A percentile compares a stretch with the other conserved stretches of the same genome.
Conservation (phyloP, 1,140 invertebrate species). For the Drosophila elegans region DNA sequence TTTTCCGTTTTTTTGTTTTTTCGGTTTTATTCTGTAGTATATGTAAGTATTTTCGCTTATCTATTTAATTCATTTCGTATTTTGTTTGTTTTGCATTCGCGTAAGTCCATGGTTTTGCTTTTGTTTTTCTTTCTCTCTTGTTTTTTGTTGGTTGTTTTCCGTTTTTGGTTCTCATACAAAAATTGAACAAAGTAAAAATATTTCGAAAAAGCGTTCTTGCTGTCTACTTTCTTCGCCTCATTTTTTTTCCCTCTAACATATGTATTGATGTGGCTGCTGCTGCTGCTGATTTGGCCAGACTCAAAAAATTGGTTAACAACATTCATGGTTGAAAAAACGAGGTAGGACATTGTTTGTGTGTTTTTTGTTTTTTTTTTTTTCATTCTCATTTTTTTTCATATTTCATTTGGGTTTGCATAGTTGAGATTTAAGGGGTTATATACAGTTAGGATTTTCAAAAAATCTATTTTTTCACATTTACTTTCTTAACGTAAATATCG, state of each 20-base stretch:
- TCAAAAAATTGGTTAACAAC: conserved; percentile 48
- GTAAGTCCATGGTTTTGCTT: conserved; percentile 71
- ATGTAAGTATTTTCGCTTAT: conserved; percentile 56
- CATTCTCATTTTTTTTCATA: conserved; percentile 5
- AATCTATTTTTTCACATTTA: too few relatives aligned
- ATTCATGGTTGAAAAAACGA: conserved; percentile 71
- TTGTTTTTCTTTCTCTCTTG: conserved; percentile 27
- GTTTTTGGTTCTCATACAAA: conserved; percentile 72
- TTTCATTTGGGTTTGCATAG: conserved; percentile 1
- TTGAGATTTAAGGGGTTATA: not conserved
- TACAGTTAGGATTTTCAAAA: too few relatives aligned
- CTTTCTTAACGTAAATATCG: too few relatives aligned
- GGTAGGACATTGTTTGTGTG: conserved; percentile 79
- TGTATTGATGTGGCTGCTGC: conserved; percentile 34
- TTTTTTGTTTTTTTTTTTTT: conserved; percentile 6
- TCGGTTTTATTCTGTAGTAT: conserved; percentile 33
- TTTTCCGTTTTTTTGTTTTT: conserved; percentile 25
- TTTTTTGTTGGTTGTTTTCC: conserved; percentile 31
- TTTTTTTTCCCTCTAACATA: conserved; percentile 39
- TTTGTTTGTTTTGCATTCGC: conserved; percentile 52
- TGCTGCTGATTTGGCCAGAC: conserved; percentile 47
- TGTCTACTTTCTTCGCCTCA: conserved; percentile 21
- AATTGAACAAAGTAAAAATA: conserved; percentile 64
- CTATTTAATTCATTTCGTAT: conserved; percentile 50
- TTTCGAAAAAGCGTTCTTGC: conserved; percentile 65